Evolutionary conservation across 1,140 invertebrate genomes (phyloP), one percentile per base, ranked within the genome.

Genomic region (Pseudomyrmex pallidus): DNA sequence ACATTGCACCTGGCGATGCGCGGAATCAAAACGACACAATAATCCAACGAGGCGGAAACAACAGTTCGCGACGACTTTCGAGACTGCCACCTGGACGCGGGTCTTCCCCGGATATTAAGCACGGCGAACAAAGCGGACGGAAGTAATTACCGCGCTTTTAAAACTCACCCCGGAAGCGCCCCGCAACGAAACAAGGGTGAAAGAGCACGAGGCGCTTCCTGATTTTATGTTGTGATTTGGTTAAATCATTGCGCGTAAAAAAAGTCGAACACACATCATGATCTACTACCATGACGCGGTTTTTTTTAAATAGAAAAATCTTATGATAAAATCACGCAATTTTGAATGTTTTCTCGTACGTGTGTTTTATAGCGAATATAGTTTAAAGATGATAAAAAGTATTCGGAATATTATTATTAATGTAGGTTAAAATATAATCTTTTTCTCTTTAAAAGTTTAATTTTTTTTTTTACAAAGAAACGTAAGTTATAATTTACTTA

Each of bases 121-220:
- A 70, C 63, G 74, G 89, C 87, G 88, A 92, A 90, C 89, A 88
- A 80, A 89, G 82, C 76, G 74, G 84, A 89, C 92, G 92, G 92
- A 93, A 93, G 88, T 93, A 92, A 93, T 93, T 92, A 93, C 74
- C 76, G 86, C 76, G 86, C 85, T 85, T 88, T 83, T 80, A 88
- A 89, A 87, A 67, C 80, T 66, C 22, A 82, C 82, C 73, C 85
- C 85, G 86, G 86, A 87, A 89, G 70, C 73, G 59, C 44, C 13
- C 56, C 63, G 13, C 64, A 20, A 78, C 54, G 44, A 25, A 48
- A 54, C 25, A 54, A 46, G 74, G 54, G 54, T 35, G 63, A 13
- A 15, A 70, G 67, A 70, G 67, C 8, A 35, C 66, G 76, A 72
- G 66, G n/a, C 44, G 76, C 76, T 80, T 80, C 76, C 72, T 84